Evolutionary conservation across 2,113 vertebrate species (phyloP).

Genomic region (Passer montanus): DNA sequence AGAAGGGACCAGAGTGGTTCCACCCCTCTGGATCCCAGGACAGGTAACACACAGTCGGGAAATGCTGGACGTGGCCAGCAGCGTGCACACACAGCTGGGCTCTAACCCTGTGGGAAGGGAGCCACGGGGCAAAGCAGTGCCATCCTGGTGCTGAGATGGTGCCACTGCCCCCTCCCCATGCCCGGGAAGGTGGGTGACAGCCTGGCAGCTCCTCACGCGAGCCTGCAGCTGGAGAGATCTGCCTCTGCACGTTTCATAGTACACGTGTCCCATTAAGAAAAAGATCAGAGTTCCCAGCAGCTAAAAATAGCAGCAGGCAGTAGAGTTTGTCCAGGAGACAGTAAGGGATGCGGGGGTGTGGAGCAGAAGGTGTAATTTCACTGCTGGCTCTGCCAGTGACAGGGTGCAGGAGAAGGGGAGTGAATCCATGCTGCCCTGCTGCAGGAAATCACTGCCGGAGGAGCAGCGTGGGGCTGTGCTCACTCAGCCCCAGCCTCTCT

Average conservation of each 20-base stretch:
- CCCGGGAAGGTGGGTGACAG: accelerated
- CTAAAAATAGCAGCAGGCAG: slow-evolving; percentile 50
- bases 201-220: accelerated
- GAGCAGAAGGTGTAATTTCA: slow-evolving; percentile 37
- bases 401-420: background rate
- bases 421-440: background rate
- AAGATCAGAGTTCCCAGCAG: slow-evolving; percentile 14
- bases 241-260: background rate
- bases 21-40: accelerated
- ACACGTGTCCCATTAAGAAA: slow-evolving; percentile 31
- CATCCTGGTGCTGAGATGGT: accelerated
- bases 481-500: background rate
- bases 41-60: accelerated
- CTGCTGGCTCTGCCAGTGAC: background rate
- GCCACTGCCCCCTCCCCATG: accelerated
- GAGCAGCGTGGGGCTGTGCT: background rate
- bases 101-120: accelerated
- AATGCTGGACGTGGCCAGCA: accelerated
- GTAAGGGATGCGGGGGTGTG: background rate
- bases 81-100: background rate
- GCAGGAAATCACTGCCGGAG: background rate
- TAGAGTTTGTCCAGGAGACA: background rate
- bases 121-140: accelerated
- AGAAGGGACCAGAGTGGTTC: background rate
- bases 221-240: background rate